Conservation (phyloP, 2,113 vertebrate genomes). For the Melozone crissalis region DNA sequence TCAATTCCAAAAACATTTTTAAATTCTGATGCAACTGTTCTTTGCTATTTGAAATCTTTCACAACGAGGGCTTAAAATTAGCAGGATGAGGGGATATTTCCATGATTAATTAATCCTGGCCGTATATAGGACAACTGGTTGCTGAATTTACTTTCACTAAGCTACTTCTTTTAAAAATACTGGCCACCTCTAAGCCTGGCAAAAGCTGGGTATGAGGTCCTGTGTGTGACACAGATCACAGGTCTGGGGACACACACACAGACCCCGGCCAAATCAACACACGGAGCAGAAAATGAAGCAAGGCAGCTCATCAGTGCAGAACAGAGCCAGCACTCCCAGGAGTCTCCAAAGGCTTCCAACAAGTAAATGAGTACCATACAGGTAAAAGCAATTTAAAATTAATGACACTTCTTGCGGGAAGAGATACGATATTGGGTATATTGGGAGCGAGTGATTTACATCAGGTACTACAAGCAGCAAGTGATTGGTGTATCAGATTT, state of each 20-base stretch:
- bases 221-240: neutral
- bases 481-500: neutral
- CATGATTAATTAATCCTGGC: neutral
- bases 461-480: neutral
- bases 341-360: neutral
- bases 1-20: neutral
- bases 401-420: neutral
- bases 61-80: neutral
- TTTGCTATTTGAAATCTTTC: neutral
- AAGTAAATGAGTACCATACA: neutral
- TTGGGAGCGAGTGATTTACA: neutral
- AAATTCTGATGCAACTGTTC: neutral
- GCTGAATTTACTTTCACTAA: slow-evolving; percentile 8
- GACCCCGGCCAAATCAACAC: neutral
- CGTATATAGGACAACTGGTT: neutral
- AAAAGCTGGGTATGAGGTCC: neutral
- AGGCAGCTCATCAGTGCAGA: neutral
- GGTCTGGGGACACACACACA: neutral
- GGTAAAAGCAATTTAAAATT: neutral
- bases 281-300: neutral
- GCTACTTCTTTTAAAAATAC: neutral
- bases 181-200: neutral
- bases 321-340: neutral
- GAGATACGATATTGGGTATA: neutral
- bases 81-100: neutral